These are phyloP conservation scores for Nettapus auritus DNA, from an alignment of 2,113 vertebrate genomes.

Conservation along the genomic window DNA sequence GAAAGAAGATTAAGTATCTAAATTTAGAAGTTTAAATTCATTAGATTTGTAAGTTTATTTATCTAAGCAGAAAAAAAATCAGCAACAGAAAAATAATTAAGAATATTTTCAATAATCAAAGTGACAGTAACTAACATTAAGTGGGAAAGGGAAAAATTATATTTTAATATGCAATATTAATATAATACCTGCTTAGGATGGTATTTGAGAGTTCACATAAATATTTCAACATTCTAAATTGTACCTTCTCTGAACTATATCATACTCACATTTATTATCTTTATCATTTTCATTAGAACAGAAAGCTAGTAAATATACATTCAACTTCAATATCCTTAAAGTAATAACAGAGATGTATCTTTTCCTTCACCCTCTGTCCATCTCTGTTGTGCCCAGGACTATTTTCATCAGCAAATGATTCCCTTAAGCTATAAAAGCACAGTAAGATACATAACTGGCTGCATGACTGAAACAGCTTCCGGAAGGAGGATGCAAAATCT, in stretches of 20 bases:
- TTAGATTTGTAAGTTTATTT: not conserved
- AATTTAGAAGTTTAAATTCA: not conserved
- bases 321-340: conserved; percentile 23
- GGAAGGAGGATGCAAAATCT: conserved; percentile 61
- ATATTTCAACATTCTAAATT: conserved; percentile 47
- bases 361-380: not conserved
- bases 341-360: not conserved
- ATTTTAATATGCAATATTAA: conserved; percentile 32
- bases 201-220: conserved; percentile 25
- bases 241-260: not conserved
- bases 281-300: not conserved
- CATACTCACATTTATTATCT: not conserved
- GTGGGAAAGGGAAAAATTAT: not conserved
- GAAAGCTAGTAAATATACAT: not conserved
- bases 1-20: not conserved
- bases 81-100: not conserved
- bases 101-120: not conserved
- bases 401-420: not conserved
- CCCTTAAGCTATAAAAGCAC: conserved; percentile 52
- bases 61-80: not conserved
- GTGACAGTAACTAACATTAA: not conserved
- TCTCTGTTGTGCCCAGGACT: not conserved
- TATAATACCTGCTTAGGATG: not conserved
- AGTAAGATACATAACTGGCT: not conserved
- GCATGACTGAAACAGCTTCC: conserved; percentile 35